A percentile compares a stretch with the other conserved stretches of the same genome.
phyloP scores from a whole-genome alignment of 2,888 invertebrate species.

The Chrysolina oricalcia region DNA sequence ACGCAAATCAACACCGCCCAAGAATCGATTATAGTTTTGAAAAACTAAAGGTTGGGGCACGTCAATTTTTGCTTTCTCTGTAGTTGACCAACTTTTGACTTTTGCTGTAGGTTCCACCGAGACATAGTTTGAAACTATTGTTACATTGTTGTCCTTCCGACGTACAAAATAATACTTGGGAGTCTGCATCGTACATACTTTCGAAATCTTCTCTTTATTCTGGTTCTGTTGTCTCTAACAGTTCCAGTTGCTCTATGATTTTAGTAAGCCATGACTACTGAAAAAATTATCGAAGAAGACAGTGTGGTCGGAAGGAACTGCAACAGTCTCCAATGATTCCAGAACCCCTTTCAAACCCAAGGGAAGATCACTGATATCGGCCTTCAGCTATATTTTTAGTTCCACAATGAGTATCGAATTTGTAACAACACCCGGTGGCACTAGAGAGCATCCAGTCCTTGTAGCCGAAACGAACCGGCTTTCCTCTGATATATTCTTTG shows the following conservation, averaged over 20 bases:
- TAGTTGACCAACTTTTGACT: conserved; percentile 28
- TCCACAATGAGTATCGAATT: conserved; percentile 54
- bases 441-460: conserved; percentile 59
- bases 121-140: conserved; percentile 32
- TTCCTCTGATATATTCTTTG: conserved; percentile 51
- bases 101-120: conserved; percentile 17
- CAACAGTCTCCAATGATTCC: conserved; percentile 40
- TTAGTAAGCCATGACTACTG: conserved; percentile 32
- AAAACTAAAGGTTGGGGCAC: conserved; percentile 10
- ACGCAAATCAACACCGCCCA: conserved; percentile 5
- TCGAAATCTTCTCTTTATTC: conserved; percentile 24
- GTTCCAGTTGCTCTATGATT: conserved; percentile 33
- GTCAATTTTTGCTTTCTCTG: conserved; percentile 29
- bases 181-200: conserved; percentile 24
- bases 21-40: conserved; percentile 18
- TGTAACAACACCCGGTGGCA: conserved; percentile 56
- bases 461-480: conserved; percentile 60
- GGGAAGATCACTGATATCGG: conserved; percentile 28
- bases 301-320: conserved; percentile 24
- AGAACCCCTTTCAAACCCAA: conserved; percentile 52
- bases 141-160: conserved; percentile 36
- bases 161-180: conserved; percentile 31
- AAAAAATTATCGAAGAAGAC: conserved; percentile 51
- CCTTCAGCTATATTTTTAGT: conserved; percentile 36
- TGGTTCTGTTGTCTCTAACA: conserved; percentile 30